Conservation (phyloP, 1,140 invertebrate genomes). For the Drosophila bifasciata region DNA sequence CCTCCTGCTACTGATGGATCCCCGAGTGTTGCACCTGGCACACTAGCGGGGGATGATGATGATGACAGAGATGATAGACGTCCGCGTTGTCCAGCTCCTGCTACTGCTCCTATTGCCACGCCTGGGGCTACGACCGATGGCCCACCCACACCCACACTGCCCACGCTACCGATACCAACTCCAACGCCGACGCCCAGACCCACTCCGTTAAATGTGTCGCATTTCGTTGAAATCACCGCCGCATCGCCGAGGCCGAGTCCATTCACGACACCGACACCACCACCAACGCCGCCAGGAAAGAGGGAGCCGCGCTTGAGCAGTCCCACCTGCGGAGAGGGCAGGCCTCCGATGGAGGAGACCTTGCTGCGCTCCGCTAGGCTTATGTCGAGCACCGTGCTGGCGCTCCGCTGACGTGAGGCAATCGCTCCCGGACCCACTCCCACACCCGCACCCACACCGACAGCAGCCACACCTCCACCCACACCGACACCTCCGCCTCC, state of each 20-base stretch:
- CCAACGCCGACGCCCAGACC: neutral
- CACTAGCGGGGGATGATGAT: conserved; percentile 16
- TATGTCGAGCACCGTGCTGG: conserved; percentile 70
- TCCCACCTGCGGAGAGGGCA: conserved; percentile 22
- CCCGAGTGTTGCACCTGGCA: conserved; percentile 23
- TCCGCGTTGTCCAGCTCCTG: conserved; percentile 8
- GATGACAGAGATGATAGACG: conserved; percentile 8
- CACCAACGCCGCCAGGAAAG: conserved; percentile 22
- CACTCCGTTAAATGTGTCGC: conserved; percentile 49
- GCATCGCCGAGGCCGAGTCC: conserved; percentile 40
- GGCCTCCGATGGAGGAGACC: conserved; percentile 40
- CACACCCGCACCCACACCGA: conserved; percentile 39
- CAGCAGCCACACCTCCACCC: conserved; percentile 41
- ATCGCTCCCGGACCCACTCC: conserved; percentile 34
- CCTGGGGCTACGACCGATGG: neutral
- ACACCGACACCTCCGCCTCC: conserved; percentile 40
- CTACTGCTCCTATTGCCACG: neutral
- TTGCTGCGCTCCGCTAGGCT: conserved; percentile 58
- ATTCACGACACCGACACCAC: conserved; percentile 41
- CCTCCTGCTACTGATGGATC: conserved; percentile 26
- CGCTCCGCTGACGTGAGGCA: conserved; percentile 59
- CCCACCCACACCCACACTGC: neutral
- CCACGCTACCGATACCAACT: no score
- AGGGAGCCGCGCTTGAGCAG: conserved; percentile 24
- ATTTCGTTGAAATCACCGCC: conserved; percentile 31